Conservation (phyloP, 2,113 vertebrate species). For the Canis aureus region DNA sequence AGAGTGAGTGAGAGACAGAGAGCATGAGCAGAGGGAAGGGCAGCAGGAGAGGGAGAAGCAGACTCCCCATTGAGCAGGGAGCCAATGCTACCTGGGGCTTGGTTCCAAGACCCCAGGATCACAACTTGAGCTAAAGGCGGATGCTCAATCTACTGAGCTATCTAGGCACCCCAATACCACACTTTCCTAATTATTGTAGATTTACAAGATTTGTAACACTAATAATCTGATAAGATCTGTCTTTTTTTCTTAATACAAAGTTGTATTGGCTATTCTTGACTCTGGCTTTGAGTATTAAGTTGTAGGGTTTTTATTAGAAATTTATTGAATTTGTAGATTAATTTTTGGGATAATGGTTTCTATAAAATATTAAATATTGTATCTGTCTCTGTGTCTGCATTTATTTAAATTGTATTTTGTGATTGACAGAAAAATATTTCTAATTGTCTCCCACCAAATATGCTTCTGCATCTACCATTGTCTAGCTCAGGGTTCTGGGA, state of each 20-base stretch:
- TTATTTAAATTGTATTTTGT: neutral
- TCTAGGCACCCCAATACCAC: neutral
- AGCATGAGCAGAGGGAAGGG: neutral
- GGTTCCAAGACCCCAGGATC: neutral
- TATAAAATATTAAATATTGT: neutral
- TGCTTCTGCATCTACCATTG: neutral
- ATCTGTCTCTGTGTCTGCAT: neutral
- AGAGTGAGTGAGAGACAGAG: neutral
- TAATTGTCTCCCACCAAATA: neutral
- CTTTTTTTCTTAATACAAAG: neutral
- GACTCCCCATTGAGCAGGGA: neutral
- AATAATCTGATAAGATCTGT: neutral
- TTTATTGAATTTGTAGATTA: neutral
- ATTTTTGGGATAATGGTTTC: neutral
- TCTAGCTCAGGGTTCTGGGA: neutral
- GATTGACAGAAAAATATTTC: neutral
- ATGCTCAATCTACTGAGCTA: neutral
- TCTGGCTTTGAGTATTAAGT: neutral
- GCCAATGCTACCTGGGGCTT: neutral
- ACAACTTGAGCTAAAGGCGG: neutral
- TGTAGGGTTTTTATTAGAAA: neutral
- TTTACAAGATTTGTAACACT: neutral
- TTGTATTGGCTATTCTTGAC: neutral
- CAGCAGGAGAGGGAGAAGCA: neutral
- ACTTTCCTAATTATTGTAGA: neutral